Percentiles rank a stretch among this genome's conserved stretches.
phyloP scores from a whole-genome alignment of 53 echinoderm and acorn worm genomes.

The Holothuria scabra region DNA sequence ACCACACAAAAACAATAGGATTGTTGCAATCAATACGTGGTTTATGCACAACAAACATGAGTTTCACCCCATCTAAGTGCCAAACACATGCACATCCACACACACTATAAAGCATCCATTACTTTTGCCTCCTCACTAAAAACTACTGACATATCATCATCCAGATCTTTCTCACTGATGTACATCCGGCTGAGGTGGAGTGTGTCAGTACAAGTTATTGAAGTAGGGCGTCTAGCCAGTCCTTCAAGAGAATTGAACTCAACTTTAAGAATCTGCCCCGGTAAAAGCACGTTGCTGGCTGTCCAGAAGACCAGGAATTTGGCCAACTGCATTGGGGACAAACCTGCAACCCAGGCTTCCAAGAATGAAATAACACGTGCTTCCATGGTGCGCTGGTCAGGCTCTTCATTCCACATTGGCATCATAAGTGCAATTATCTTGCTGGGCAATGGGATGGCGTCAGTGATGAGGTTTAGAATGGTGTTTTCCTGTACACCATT shows the following conservation, averaged over 20 bases:
- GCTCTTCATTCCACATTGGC: background rate
- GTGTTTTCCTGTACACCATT: no score
- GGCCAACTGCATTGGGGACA: background rate
- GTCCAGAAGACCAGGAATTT: constrained; percentile 2
- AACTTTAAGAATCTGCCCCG: background rate
- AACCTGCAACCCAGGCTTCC: background rate
- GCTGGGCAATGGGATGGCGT: background rate
- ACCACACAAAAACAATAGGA: no score
- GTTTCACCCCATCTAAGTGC: no score
- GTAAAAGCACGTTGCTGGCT: background rate
- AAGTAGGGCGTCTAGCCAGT: background rate
- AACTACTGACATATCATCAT: background rate
- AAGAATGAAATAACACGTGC: background rate
- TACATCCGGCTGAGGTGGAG: background rate
- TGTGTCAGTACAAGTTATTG: background rate
- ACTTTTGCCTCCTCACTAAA: background rate
- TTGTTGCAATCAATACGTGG: no score
- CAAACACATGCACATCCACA: no score
- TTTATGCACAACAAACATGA: no score
- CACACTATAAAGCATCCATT: background rate
- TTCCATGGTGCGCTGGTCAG: background rate
- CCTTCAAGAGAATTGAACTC: background rate
- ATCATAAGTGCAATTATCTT: background rate
- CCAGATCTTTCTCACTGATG: background rate
- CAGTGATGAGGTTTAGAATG: background rate